These are phyloP conservation scores for Alfaro cultratus DNA, from an alignment of 2,797 vertebrate species.

Conservation along the genomic window DNA sequence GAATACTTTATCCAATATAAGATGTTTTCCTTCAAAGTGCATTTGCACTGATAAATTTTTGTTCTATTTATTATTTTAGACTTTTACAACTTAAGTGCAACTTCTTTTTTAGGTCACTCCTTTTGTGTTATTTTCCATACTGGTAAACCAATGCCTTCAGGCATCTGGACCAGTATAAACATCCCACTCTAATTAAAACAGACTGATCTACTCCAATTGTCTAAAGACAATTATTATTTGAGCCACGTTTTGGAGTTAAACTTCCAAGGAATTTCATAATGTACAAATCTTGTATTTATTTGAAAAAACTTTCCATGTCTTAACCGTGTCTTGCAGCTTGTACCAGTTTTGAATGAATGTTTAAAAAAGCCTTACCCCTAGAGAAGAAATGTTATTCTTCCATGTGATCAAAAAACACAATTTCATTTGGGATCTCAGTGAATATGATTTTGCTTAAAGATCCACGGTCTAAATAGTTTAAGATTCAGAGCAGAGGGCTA, in stretches of 20 bases:
- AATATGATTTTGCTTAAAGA: constrained; percentile 3
- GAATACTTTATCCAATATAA: neutral
- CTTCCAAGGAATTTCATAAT: neutral
- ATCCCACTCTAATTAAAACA: neutral
- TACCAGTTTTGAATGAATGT: neutral
- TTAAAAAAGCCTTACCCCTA: neutral
- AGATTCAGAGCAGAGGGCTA: neutral
- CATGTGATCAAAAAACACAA: constrained; percentile 7
- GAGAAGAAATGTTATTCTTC: neutral
- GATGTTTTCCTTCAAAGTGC: neutral
- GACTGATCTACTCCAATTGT: neutral
- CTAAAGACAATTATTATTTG: constrained; percentile 8
- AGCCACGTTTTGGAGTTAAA: neutral
- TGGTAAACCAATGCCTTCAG: constrained; percentile 9
- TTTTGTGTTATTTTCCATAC: constrained; percentile 12
- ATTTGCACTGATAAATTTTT: neutral
- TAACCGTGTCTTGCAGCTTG: neutral
- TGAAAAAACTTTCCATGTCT: neutral
- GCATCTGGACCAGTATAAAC: neutral
- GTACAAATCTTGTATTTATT: constrained; percentile 8
- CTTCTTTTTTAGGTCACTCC: neutral
- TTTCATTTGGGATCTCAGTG: constrained; percentile 11
- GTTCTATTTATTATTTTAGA: neutral
- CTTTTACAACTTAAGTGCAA: neutral
- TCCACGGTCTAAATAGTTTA: neutral